Base-by-base conservation (phyloP, 2,113 vertebrate genomes). In the Corvus moneduloides region DNA sequence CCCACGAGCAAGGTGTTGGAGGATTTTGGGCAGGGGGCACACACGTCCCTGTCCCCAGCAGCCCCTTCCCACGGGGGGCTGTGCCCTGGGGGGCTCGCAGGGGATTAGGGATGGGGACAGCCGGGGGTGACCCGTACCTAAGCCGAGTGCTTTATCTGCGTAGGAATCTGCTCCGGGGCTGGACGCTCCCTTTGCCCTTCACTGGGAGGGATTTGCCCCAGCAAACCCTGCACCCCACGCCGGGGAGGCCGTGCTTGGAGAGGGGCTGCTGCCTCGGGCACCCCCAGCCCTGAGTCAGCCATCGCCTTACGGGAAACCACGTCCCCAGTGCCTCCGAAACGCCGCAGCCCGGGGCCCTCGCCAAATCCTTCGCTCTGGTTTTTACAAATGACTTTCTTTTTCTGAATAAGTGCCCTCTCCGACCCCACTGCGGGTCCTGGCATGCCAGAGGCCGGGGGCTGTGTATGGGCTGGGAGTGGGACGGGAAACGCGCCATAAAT, bases 371-470 rank as follows among this genome's bases (percentile, higher is more conserved):
- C 3, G 0, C 67, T 90, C 79, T 54, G 4, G 72, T 71, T 92
- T 84, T 96, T 74, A 89, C 93, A 14, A 71, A 87, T 80, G 8
- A 58, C 72, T 90, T 92, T 90, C 87, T 89, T 89, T 74, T 84
- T 77, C 76, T 66, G 41, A 62, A 24, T 12, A 43, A 85, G 16
- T 58, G 62, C 13, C 77, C 87, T 46, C 30, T 26, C 28, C 12
- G 51, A n/a, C 68, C 82, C 46, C 21, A 1, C 16, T 4, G 22
- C 7, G 16, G 33, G 66, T 77, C 24, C 24, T 16, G 43, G 43
- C 5, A 3, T 72, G 88, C 33, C 35, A 28, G 20, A 83, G 76
- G 44, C 58, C 1, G 8, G 54, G 37, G 66, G 39, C 6, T 54
- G 73, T 16, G 11, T 20, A 80, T 23, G 2, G 22, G 63, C 8